Conservation (phyloP, 1,140 invertebrate species). For the Drosophila saltans region DNA sequence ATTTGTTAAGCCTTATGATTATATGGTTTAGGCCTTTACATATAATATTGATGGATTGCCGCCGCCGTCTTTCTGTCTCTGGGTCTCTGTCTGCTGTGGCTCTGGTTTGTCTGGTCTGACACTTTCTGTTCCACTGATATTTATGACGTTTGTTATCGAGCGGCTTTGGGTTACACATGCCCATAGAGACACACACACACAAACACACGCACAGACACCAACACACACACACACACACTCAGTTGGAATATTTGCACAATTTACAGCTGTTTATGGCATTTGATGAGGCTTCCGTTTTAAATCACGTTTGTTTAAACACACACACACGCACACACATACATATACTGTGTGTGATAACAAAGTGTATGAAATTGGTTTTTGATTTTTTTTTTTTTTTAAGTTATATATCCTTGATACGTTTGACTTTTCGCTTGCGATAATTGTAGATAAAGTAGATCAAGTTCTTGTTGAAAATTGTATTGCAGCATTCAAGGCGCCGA, state of each 20-base stretch:
- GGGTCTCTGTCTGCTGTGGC: constrained; percentile 7
- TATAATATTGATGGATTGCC: constrained; percentile 65
- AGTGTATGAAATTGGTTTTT: constrained; percentile 10
- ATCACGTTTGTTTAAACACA: constrained; percentile 68
- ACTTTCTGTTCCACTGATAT: constrained; percentile 59
- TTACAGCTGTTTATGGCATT: constrained; percentile 70
- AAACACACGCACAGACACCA: background rate
- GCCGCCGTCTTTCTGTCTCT: constrained; percentile 54
- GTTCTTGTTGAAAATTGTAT: constrained; percentile 73
- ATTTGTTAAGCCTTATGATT: constrained; percentile 64
- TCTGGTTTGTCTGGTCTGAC: constrained; percentile 31
- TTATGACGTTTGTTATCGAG: constrained; percentile 54
- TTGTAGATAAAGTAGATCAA: constrained; percentile 76
- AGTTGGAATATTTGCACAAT: constrained; percentile 73
- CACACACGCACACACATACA: background rate
- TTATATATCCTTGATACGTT: constrained; percentile 12
- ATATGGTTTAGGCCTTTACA: background rate
- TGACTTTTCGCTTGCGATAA: constrained; percentile 67
- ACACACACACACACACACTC: background rate
- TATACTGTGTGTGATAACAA: background rate
- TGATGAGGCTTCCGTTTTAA: constrained; percentile 47
- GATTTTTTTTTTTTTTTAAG: no score
- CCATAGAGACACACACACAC: background rate
- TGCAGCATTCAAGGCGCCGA: constrained; percentile 72
- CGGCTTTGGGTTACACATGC: constrained; percentile 25